phyloP scores from a whole-genome alignment of 2,113 vertebrate genomes.

The Corythornis vintsioides region DNA sequence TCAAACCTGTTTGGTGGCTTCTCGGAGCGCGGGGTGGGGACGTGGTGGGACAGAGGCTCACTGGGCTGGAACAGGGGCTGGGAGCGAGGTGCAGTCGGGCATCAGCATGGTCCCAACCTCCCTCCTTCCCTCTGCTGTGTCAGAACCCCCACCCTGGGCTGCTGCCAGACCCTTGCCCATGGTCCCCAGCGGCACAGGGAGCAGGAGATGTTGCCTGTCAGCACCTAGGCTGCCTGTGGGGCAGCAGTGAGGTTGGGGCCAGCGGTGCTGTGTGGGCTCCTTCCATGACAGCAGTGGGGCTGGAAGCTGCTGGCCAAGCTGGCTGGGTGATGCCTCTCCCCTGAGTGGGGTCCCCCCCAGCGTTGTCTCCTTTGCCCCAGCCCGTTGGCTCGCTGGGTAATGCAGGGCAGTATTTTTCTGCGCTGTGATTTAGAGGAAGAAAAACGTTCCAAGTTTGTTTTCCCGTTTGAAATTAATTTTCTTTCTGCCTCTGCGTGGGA shows the following conservation, averaged over 20 bases:
- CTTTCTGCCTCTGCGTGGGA: slow-evolving; percentile 34
- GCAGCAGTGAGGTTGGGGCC: background rate
- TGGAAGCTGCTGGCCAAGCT: background rate
- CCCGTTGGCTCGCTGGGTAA: background rate
- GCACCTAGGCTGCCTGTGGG: background rate
- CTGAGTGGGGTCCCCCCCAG: background rate
- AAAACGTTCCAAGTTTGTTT: background rate
- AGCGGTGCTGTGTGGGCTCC: background rate
- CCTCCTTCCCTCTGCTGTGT: rapidly evolving
- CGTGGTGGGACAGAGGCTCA: background rate
- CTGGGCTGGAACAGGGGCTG: background rate
- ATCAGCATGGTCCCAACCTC: background rate
- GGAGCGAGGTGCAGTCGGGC: background rate
- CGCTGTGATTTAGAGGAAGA: background rate
- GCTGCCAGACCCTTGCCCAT: rapidly evolving
- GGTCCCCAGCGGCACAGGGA: rapidly evolving
- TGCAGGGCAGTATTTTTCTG: background rate
- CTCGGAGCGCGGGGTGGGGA: background rate
- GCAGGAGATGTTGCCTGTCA: rapidly evolving
- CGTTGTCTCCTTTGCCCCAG: background rate
- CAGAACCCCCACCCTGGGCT: rapidly evolving
- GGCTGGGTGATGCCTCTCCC: background rate
- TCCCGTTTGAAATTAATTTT: background rate
- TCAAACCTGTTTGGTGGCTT: slow-evolving; percentile 69
- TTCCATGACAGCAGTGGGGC: background rate